phyloP scores from a whole-genome alignment of 2,113 vertebrate genomes.

The Ceyx melanurus region DNA sequence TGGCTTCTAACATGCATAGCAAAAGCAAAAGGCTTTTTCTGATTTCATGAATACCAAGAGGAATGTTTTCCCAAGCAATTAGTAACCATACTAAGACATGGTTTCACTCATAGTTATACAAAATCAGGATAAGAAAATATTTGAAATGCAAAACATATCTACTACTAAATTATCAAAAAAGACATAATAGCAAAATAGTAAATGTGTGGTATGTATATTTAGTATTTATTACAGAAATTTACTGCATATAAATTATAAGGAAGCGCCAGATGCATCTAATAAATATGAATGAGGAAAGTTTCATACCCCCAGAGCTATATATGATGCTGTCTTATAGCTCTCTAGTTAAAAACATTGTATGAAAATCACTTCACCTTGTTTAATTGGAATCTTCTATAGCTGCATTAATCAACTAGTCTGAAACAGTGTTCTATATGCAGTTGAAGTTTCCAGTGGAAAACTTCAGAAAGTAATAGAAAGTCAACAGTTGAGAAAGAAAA shows the following conservation, averaged over 20 bases:
- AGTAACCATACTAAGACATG: conserved; percentile 14
- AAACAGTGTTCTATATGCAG: neutral
- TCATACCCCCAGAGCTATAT: conserved; percentile 2
- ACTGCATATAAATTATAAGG: conserved; percentile 37
- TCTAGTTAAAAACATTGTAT: conserved; percentile 6
- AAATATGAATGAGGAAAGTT: conserved; percentile 32
- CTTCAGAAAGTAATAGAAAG: neutral
- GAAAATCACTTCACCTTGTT: conserved; percentile 29
- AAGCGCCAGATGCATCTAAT: conserved; percentile 43
- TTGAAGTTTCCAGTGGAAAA: neutral
- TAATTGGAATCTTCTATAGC: neutral
- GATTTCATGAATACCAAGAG: conserved; percentile 53
- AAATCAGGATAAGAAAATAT: conserved; percentile 11
- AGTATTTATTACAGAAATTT: conserved; percentile 55
- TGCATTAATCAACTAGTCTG: neutral
- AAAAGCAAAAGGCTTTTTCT: neutral
- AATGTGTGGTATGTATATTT: conserved; percentile 53
- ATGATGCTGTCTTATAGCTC: conserved; percentile 12
- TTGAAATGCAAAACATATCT: conserved; percentile 46
- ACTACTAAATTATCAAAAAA: conserved; percentile 48
- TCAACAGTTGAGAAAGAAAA: neutral
- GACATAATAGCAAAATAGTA: conserved; percentile 33
- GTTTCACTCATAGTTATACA: neutral
- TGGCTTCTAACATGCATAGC: neutral
- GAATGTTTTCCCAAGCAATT: conserved; percentile 35